phyloP scores from a whole-genome alignment of 2,113 vertebrate species.

The Aramus guarauna region DNA sequence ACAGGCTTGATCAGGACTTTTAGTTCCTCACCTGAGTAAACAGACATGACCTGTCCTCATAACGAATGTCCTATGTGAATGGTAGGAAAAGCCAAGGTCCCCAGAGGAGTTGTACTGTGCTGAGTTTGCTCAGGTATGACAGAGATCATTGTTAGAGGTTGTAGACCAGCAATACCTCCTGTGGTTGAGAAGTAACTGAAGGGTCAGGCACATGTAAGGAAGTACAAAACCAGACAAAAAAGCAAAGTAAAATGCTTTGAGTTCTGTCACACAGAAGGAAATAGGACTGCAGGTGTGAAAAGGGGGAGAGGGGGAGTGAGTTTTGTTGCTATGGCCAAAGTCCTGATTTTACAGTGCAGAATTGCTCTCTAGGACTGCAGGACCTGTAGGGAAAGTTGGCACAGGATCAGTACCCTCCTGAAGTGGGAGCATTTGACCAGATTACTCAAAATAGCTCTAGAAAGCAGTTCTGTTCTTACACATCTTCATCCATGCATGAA shows the following conservation, averaged over 20 bases:
- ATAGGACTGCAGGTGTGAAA: neutral
- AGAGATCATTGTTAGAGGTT: neutral
- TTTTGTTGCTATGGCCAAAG: neutral
- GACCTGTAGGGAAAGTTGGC: neutral
- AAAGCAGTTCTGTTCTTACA: neutral
- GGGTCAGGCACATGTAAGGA: neutral
- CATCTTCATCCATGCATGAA: neutral
- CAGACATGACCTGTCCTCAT: neutral
- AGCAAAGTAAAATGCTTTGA: neutral
- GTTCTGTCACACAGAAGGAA: neutral
- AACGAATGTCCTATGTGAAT: neutral
- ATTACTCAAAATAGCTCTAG: neutral
- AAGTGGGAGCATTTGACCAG: neutral
- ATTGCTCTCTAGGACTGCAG: neutral
- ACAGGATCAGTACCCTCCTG: neutral
- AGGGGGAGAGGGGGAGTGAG: neutral
- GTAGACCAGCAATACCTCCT: neutral
- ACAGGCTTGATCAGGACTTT: neutral
- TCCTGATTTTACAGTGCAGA: neutral
- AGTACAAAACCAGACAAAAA: neutral
- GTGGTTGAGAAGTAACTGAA: neutral
- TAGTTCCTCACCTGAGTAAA: neutral
- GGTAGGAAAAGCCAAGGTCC: neutral
- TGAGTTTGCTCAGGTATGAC: neutral
- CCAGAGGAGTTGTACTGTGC: neutral